phyloP scores from a whole-genome alignment of 1,140 invertebrate species.

The Caenorhabditis tropicalis region DNA sequence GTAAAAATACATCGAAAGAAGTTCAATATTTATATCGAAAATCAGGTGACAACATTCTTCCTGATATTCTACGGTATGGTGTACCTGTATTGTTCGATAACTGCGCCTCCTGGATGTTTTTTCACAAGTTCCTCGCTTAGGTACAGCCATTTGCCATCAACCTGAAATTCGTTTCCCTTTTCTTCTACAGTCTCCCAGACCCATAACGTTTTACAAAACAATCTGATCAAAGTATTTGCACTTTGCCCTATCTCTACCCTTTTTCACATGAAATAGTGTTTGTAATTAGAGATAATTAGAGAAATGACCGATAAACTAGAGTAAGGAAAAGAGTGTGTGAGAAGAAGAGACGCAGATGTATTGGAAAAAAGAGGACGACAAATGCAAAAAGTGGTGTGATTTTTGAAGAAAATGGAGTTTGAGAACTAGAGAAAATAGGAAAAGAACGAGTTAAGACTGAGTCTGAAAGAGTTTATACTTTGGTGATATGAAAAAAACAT shows the following conservation, averaged over 20 bases:
- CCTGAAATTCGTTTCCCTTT: conserved; percentile 56
- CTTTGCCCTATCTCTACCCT: conserved; percentile 19
- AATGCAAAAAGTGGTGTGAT: conserved; percentile 53
- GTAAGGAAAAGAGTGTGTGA: neutral
- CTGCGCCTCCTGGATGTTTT: conserved; percentile 67
- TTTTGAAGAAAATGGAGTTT: conserved; percentile 42
- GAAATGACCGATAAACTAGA: neutral
- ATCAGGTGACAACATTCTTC: neutral
- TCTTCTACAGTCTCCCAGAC: neutral
- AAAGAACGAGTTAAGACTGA: neutral
- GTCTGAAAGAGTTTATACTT: neutral
- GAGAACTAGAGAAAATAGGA: neutral
- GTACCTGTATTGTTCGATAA: conserved; percentile 69
- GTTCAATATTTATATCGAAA: neutral
- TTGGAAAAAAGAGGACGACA: neutral
- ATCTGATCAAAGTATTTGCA: conserved; percentile 32
- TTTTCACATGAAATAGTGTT: neutral
- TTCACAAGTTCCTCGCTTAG: conserved; percentile 63
- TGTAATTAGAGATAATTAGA: neutral
- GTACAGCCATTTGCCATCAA: conserved; percentile 68
- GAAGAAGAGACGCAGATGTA: neutral
- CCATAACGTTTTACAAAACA: neutral
- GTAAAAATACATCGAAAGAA: neutral
- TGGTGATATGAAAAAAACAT: neutral
- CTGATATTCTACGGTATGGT: conserved; percentile 20